phyloP scores from a whole-genome alignment of 35 echinoderm and acorn worm species.

The Patiria miniata region DNA sequence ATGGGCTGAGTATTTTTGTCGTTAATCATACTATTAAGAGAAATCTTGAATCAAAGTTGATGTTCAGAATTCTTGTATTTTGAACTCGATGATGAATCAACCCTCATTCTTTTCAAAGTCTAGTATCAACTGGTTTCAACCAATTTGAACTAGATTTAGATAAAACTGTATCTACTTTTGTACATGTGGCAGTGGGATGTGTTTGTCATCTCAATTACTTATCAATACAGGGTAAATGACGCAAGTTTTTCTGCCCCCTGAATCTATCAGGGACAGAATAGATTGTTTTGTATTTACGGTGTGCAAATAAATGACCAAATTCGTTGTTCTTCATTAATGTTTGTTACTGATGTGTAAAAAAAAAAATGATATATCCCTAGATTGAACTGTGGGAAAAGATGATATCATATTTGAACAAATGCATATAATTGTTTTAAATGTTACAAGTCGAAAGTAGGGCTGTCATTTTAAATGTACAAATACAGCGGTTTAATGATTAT shows the following conservation, averaged over 20 bases:
- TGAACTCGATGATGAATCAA: too few species aligned
- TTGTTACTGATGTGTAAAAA: not conserved
- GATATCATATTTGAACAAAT: not conserved
- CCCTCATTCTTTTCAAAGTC: too few species aligned
- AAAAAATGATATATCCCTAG: not conserved
- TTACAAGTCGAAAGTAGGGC: not conserved
- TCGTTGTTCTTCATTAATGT: not conserved
- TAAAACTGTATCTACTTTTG: slow-evolving; percentile 23
- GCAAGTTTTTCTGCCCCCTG: not conserved
- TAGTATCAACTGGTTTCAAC: too few species aligned
- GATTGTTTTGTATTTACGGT: not conserved
- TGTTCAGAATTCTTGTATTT: too few species aligned
- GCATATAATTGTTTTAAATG: slow-evolving; percentile 19
- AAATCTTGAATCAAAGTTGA: too few species aligned
- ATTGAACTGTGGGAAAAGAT: not conserved
- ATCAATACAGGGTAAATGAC: slow-evolving; percentile 23
- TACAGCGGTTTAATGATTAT: not conserved
- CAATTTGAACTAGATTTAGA: not conserved
- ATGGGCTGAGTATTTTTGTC: too few species aligned
- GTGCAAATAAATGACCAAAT: slow-evolving; percentile 21
- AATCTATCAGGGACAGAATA: not conserved
- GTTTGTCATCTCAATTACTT: slow-evolving; percentile 8
- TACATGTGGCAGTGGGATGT: slow-evolving; percentile 10
- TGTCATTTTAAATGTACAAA: slow-evolving; percentile 9
- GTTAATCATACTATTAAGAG: too few species aligned